These are phyloP conservation scores for Cerastoderma edule DNA, from an alignment of 2,888 invertebrate species.

Conservation along the genomic window DNA sequence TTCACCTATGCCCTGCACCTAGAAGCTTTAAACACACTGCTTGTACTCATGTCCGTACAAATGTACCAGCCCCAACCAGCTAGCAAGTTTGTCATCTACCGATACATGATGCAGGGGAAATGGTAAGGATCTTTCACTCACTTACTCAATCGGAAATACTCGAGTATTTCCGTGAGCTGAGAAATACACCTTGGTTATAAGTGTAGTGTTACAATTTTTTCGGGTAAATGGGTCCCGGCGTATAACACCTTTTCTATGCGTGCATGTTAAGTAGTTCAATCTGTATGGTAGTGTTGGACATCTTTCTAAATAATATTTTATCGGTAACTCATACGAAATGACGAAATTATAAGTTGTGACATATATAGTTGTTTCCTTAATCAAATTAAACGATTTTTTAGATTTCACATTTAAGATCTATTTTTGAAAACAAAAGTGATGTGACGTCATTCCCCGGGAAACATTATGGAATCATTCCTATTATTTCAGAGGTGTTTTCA, in stretches of 20 bases:
- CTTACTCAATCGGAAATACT: not conserved
- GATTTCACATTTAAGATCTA: too few species aligned
- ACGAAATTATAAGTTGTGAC: too few species aligned
- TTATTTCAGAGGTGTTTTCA: constrained; percentile 75
- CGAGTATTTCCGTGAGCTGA: not conserved
- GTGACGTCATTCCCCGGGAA: too few species aligned
- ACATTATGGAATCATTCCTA: too few species aligned
- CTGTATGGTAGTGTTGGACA: too few species aligned
- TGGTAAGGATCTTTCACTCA: constrained; percentile 76
- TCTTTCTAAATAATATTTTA: too few species aligned
- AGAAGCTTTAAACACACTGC: constrained; percentile 93
- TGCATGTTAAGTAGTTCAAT: constrained; percentile 73
- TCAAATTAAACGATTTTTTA: too few species aligned
- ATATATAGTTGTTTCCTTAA: too few species aligned
- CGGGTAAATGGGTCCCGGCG: not conserved
- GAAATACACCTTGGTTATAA: not conserved
- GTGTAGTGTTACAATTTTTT: not conserved
- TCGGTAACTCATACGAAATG: too few species aligned
- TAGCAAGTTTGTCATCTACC: constrained; percentile 89
- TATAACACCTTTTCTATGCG: not conserved
- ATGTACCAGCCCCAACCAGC: constrained; percentile 87
- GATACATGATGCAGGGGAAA: constrained; percentile 84
- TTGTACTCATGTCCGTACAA: constrained; percentile 95
- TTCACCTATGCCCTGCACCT: constrained; percentile 84
- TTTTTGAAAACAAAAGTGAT: too few species aligned